Base-by-base conservation (phyloP, 2,113 vertebrate genomes). In the Prietella phreatophila region DNA sequence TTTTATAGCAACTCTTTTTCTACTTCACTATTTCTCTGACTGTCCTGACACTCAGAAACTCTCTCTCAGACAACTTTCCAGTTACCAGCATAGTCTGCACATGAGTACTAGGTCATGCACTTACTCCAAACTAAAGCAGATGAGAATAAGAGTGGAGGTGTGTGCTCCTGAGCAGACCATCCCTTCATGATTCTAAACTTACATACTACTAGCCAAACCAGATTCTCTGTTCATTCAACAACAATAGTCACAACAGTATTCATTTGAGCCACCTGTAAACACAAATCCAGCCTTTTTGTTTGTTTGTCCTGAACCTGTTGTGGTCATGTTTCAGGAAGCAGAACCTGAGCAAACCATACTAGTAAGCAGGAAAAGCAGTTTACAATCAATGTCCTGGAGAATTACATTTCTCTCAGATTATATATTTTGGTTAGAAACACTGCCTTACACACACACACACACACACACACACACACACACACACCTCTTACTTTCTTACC, bases 101-200 rank as follows among this genome's bases (percentile, higher is more conserved):
- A 89, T 92, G 67, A 79, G 55, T n/a, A 89, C 56, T 90, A 87
- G 19, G 87, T 91, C 90, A 19, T 22, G 87, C 88, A 89, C 36
- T 30, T 36, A 83, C 60, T 73, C 88, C 90, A 92, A 92, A 90
- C 92, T 93, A 91, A 88, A 79, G 87, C 8, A 82, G 50, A 73
- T 30, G 82, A 85, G 27, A 75, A 85, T 65, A 27, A 60, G 33
- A 83, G 30, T 89, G 53, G 85, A 90, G 65, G 89, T 56, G 84
- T 19, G 61, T 60, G 42, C 82, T 80, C 8, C 53, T 36, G 53
- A 61, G 39, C 39, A 87, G 42, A 87, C 89, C 87, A 90, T 85
- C 83, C 85, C 85, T 90, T 75, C 79, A 80, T 53, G 69, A 84
- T 42, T 53, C n/a, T 60, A 36, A 87, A 81, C 61, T 67, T 71